phyloP scores from a whole-genome alignment of 2,888 invertebrate species.

The Sarcophaga carnaria region DNA sequence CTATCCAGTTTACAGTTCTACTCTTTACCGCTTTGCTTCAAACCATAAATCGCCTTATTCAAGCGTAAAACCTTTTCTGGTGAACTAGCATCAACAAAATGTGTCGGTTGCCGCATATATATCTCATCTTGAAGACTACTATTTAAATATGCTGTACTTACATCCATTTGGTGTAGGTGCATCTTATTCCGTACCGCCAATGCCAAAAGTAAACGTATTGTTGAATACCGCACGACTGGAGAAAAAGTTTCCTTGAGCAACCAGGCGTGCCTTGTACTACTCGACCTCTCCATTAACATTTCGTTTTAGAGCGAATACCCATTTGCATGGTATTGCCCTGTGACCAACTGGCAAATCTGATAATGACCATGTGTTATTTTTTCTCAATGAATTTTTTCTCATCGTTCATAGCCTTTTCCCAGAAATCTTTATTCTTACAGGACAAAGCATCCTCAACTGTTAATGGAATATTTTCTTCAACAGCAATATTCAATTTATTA shows the following conservation, averaged over 20 bases:
- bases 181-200: constrained; percentile 56
- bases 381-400: constrained; percentile 1
- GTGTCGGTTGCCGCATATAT: constrained; percentile 44
- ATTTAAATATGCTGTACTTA: constrained; percentile 63
- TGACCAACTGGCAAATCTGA: constrained; percentile 28
- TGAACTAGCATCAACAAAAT: not conserved
- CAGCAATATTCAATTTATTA: not conserved
- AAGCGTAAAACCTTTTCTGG: too few species aligned
- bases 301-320: constrained; percentile 54
- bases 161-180: constrained; percentile 63
- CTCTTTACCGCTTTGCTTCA: too few species aligned
- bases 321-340: constrained; percentile 50
- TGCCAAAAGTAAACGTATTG: constrained; percentile 40
- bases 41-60: too few species aligned
- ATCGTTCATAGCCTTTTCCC: constrained; percentile 14
- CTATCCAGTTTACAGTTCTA: too few species aligned
- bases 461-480: constrained; percentile 31
- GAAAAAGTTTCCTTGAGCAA: too few species aligned
- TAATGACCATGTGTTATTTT: constrained; percentile 32
- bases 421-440: not conserved
- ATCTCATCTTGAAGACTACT: constrained; percentile 43
- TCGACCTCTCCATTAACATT: constrained; percentile 62
- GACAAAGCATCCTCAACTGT: not conserved
- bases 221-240: too few species aligned
- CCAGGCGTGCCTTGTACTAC: constrained; percentile 26